phyloP scores from a whole-genome alignment of 2,797 vertebrate genomes.

The Platyrinchus mystaceus region DNA sequence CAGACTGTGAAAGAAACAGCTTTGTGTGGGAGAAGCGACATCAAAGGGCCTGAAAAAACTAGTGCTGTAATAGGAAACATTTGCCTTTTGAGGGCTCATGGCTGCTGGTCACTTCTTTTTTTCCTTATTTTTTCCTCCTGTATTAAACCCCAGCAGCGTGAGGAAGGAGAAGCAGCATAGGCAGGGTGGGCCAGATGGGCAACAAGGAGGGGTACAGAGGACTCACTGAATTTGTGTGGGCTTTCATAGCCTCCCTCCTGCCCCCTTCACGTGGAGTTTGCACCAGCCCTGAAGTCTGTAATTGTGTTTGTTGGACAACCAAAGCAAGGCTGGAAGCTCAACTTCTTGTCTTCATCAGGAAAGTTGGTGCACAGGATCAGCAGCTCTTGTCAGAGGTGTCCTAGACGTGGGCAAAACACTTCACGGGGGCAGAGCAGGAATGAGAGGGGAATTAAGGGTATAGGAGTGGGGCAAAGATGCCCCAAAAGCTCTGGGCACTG shows the following conservation, averaged over 20 bases:
- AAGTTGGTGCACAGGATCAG: too few relatives aligned
- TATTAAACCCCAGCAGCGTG: background rate
- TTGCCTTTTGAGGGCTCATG: background rate
- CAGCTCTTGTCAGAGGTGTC: fast-evolving
- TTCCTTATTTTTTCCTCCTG: fast-evolving
- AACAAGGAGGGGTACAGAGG: background rate
- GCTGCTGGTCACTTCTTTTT: constrained; percentile 9
- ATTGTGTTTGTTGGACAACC: background rate
- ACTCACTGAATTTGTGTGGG: background rate
- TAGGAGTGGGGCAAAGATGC: background rate
- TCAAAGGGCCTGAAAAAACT: constrained; percentile 18
- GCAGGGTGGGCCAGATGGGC: background rate
- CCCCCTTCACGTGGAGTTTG: background rate
- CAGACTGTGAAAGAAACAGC: constrained; percentile 17
- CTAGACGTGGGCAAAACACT: background rate
- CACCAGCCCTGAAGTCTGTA: background rate
- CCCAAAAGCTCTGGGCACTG: background rate
- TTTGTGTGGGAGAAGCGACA: constrained; percentile 23
- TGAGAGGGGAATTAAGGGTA: background rate
- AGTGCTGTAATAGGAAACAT: constrained; percentile 22
- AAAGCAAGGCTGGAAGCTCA: background rate
- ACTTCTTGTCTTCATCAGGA: fast-evolving
- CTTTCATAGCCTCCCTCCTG: background rate
- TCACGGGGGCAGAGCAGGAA: fast-evolving
- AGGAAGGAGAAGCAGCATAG: background rate